Evolutionary conservation across 2,797 vertebrate species (phyloP), one percentile per base, ranked within the genome.

Genomic region (Paedocypris micromegethes): DNA sequence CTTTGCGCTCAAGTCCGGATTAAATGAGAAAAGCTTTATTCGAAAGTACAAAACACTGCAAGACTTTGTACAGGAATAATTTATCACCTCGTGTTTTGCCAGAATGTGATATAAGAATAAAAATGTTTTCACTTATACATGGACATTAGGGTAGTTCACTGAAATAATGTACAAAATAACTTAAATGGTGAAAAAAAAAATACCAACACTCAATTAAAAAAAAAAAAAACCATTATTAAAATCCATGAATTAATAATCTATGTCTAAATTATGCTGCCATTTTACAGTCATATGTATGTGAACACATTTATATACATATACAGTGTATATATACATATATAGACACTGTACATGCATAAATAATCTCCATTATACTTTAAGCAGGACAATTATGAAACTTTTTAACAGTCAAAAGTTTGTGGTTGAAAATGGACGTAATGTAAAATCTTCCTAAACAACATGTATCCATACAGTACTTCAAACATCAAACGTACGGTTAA

Each of bases 1-100:
- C 7, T 57, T 53, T 4, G 47, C 3, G 47, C 4, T 46, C 6
- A 64, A 61, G n/a, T 23, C 54, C 42, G 37, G 46, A 45, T 77
- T 76, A 66, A 57, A 72, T 74, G 74, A 85, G 75, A 80, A 80
- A 83, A 81, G 87, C 86, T 94, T 95, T 94, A 95, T 94, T 94
- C 92, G 83, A 90, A 93, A 88, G 89, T 94, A 94, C 83, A 93
- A 94, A 94, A 90, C 88, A 91, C 85, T 84, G 91, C 88, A 86
- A 23, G 89, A 89, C 61, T 83, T 90, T 89, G 83, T 85, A 90
- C 87, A 90, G 89, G 90, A 96, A 97, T 94, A 96, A 94, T 93
- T 94, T 92, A 96, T 88, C 86, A 89, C 81, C 67, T 77, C 77
- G 68, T 86, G 89, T 89, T 88, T 83, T 88, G 82, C 86, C 87